Conservation (phyloP, 2,888 invertebrate species). For the Mesorhabditis belari region DNA sequence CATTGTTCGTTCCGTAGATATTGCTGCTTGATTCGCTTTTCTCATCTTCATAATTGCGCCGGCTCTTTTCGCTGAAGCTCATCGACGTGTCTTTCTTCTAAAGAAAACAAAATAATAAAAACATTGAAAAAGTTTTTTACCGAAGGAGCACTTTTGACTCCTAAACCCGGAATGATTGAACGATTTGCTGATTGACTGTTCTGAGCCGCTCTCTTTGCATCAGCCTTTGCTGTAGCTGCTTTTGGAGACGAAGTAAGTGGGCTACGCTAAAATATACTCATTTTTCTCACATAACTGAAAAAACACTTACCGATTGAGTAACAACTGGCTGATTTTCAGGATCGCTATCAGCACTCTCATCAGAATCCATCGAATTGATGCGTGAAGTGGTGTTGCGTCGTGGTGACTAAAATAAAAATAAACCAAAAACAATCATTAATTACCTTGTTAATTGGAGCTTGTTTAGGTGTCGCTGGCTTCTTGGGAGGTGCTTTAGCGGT, state of each 20-base stretch:
- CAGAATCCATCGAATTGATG: too few relatives aligned
- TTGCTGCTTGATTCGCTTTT: background rate
- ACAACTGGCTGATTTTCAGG: background rate
- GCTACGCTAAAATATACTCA: background rate
- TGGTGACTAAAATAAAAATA: background rate
- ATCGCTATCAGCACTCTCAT: background rate
- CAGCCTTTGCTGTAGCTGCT: too few relatives aligned
- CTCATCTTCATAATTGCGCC: background rate
- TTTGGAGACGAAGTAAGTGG: background rate
- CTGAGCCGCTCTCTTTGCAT: too few relatives aligned
- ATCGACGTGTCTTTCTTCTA: too few relatives aligned
- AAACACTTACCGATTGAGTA: too few relatives aligned
- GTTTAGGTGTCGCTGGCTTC: constrained; percentile 4
- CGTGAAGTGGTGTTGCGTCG: background rate
- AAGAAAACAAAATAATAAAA: too few relatives aligned
- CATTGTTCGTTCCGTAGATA: background rate
- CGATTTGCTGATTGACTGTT: too few relatives aligned
- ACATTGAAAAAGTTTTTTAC: too few relatives aligned
- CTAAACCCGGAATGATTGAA: too few relatives aligned
- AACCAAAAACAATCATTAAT: background rate
- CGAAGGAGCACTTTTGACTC: too few relatives aligned
- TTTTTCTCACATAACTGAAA: too few relatives aligned
- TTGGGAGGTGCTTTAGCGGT: background rate
- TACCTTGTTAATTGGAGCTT: background rate
- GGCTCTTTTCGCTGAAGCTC: background rate